A percentile compares a stretch with the other conserved stretches of the same genome.
Conservation (phyloP, 2,888 invertebrate genomes). For the Salpingus planirostris region DNA sequence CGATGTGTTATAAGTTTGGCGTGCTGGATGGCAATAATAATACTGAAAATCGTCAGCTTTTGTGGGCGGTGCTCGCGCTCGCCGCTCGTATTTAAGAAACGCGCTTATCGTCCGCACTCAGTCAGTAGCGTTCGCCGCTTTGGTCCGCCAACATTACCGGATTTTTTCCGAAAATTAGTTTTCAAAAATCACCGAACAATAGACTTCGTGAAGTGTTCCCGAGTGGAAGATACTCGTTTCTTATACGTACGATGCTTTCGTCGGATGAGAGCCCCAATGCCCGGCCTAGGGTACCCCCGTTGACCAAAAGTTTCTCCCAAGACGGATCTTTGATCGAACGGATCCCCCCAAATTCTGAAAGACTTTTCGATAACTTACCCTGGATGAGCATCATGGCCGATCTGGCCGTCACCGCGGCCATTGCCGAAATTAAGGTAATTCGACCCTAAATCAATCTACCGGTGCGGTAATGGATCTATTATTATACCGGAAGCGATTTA, state of each 20-base stretch:
- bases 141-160: slow-evolving; percentile 2
- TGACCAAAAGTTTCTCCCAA: slow-evolving; percentile 28
- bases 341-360: slow-evolving; percentile 36
- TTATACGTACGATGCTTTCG: slow-evolving; percentile 29
- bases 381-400: slow-evolving; percentile 40
- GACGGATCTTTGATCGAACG: slow-evolving; percentile 29
- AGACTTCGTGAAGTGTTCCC: too few relatives aligned
- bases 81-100: slow-evolving; percentile 17
- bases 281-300: slow-evolving; percentile 28
- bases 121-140: slow-evolving; percentile 7
- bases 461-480: too few relatives aligned
- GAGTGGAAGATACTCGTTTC: too few relatives aligned
- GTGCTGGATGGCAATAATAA: too few relatives aligned
- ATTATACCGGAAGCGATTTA: too few relatives aligned
- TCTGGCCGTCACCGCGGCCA: slow-evolving; percentile 36
- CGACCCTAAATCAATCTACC: too few relatives aligned
- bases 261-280: slow-evolving; percentile 28
- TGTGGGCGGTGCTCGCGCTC: slow-evolving; percentile 10
- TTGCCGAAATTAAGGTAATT: slow-evolving; percentile 40
- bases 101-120: slow-evolving; percentile 10
- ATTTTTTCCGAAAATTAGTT: background rate
- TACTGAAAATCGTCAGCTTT: too few relatives aligned
- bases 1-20: too few relatives aligned
- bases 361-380: slow-evolving; percentile 35
- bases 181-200: too few relatives aligned